These are phyloP conservation scores for Molossus molossus DNA, from an alignment of 2,797 vertebrate species.

Conservation along the genomic window DNA sequence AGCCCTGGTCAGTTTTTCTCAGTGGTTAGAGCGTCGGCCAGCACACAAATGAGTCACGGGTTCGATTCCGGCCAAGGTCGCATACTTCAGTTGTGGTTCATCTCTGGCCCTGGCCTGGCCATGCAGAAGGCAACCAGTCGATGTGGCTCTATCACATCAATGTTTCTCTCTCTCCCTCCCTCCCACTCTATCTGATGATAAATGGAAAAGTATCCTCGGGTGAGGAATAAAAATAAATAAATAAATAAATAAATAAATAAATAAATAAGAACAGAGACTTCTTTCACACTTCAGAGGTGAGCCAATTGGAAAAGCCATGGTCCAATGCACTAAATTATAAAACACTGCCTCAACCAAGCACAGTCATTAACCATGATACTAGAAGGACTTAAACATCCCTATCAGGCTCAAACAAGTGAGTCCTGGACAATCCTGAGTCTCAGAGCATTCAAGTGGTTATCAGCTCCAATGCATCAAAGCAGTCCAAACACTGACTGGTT, in stretches of 20 bases:
- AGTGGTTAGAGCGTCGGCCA: too few relatives aligned
- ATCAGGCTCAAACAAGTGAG: background rate
- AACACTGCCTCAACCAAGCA: slow-evolving; percentile 30
- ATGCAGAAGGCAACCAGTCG: too few relatives aligned
- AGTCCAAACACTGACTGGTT: background rate
- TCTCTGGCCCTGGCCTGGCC: too few relatives aligned
- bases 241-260: too few relatives aligned
- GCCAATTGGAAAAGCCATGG: slow-evolving; percentile 37
- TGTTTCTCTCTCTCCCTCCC: too few relatives aligned
- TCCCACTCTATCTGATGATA: too few relatives aligned
- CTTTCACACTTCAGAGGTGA: background rate
- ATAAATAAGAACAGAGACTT: slow-evolving; percentile 16
- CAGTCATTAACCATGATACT: background rate
- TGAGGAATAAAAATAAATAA: too few relatives aligned
- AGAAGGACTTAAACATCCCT: background rate
- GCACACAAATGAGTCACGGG: too few relatives aligned
- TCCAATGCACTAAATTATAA: slow-evolving; percentile 44
- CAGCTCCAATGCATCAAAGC: background rate
- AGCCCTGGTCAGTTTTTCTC: background rate
- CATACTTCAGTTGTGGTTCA: too few relatives aligned
- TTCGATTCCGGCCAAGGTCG: too few relatives aligned
- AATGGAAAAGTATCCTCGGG: too few relatives aligned
- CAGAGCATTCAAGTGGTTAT: background rate
- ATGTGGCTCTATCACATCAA: too few relatives aligned
- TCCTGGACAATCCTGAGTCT: background rate